Percentiles rank a stretch among this genome's conserved stretches.
phyloP scores from a whole-genome alignment of 2,797 vertebrate species.

The Rallus crepitans region DNA sequence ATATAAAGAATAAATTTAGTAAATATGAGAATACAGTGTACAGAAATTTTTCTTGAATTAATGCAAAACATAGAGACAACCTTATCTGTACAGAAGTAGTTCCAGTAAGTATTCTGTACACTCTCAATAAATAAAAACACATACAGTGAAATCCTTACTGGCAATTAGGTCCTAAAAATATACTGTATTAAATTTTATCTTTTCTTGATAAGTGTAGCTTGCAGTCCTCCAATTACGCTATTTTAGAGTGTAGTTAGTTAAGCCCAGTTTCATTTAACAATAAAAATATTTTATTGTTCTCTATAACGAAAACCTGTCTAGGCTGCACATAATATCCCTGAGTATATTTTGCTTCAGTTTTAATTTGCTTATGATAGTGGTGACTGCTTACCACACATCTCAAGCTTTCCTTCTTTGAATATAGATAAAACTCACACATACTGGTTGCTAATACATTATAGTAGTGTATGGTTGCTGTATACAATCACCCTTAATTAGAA shows the following conservation, averaged over 20 bases:
- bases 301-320: neutral
- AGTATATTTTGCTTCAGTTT: neutral
- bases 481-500: neutral
- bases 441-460: neutral
- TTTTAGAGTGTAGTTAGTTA: neutral
- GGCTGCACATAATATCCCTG: neutral
- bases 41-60: neutral
- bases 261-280: neutral
- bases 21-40: neutral
- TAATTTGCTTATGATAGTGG: neutral
- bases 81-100: neutral
- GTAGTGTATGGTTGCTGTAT: neutral
- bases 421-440: neutral
- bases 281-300: neutral
- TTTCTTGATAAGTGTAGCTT: neutral
- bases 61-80: neutral
- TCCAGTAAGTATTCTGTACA: neutral
- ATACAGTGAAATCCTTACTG: neutral
- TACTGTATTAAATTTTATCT: neutral
- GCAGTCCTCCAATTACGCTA: neutral
- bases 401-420: neutral
- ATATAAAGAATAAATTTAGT: neutral
- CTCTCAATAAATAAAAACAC: neutral
- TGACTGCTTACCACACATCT: neutral
- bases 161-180: neutral